Base-by-base conservation (phyloP, 1,140 invertebrate genomes). In the Popillia japonica region DNA sequence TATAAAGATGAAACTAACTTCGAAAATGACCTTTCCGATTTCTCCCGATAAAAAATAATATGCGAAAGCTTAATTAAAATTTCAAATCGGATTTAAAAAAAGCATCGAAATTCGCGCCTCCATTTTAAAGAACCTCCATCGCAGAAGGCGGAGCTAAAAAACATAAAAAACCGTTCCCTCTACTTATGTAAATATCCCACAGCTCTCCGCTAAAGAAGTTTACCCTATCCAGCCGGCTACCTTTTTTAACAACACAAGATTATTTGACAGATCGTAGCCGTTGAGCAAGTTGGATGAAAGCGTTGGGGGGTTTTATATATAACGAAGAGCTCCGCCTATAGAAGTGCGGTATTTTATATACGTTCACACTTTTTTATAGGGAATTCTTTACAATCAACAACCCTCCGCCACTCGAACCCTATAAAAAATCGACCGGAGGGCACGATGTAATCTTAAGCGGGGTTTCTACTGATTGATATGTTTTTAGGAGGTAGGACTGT, bases 401-500 rank as follows among this genome's bases (percentile, higher is more conserved):
- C 20, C 61, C 61, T 22, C 61, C 11, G 22, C 20, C 27, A 68
- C 27, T 68, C 61, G 61, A 68, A 68, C 61, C 61, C 61, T 68
- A 68, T 68, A 68, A 68, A 68, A 68, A 64, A 68, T 23, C 61
- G 22, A 27, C 61, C 61, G 61, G 8, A 68, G 61, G 61, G 22
- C 11, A 68, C 61, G 61, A 68, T 68, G 61, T 68, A 68, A 68
- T 68, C 61, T 68, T 68, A 68, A 68, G 22, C 61, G 61, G 61
- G 61, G 61, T 34, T 10, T 7, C 3, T n/a, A 17, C 48, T 4
- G 48, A 55, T 55, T 55, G 48, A 55, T 55, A 55, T 7, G 48
- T 55, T 55, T 55, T 55, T 17, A 55, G 14, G 3, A 17, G 14
- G n/a, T 55, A 55, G n/a, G n/a, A 17, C 6, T 6, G 14, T 55